Evolutionary conservation across 2,113 vertebrate genomes (phyloP).

Genomic region (Vulpes vulpes): DNA sequence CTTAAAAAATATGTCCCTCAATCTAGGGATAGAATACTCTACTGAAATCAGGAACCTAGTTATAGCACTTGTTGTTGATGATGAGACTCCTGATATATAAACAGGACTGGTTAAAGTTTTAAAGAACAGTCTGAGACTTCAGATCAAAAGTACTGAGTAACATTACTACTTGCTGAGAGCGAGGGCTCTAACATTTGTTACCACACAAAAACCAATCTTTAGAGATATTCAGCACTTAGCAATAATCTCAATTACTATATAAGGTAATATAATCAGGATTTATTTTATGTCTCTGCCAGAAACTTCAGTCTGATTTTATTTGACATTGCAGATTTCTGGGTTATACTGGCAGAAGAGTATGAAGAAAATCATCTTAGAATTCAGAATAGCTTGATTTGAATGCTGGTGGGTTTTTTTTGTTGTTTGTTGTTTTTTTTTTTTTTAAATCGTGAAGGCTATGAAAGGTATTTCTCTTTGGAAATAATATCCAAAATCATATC

Average conservation of each 20-base stretch:
- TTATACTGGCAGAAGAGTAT: background rate
- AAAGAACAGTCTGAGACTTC: background rate
- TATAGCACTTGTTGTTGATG: background rate
- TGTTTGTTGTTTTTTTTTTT: background rate
- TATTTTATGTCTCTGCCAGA: background rate
- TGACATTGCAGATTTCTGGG: background rate
- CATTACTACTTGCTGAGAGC: background rate
- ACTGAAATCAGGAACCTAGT: background rate
- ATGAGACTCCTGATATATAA: background rate
- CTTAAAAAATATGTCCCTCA: background rate
- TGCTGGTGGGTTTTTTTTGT: background rate
- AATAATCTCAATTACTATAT: background rate
- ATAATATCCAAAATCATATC: background rate
- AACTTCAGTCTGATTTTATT: background rate
- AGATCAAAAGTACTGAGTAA: background rate
- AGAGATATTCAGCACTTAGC: background rate
- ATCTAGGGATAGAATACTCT: background rate
- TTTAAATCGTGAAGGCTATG: background rate
- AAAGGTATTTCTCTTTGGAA: constrained; percentile 13
- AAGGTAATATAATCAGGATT: background rate
- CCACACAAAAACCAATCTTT: background rate
- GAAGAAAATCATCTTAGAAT: background rate
- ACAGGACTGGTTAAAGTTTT: background rate
- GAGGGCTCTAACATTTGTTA: background rate
- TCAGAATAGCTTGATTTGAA: background rate